Percentiles rank a stretch among this genome's conserved stretches.
These are phyloP conservation scores for Rhinopomastus cyanomelas DNA, from an alignment of 2,113 vertebrate species.

Conservation along the genomic window DNA sequence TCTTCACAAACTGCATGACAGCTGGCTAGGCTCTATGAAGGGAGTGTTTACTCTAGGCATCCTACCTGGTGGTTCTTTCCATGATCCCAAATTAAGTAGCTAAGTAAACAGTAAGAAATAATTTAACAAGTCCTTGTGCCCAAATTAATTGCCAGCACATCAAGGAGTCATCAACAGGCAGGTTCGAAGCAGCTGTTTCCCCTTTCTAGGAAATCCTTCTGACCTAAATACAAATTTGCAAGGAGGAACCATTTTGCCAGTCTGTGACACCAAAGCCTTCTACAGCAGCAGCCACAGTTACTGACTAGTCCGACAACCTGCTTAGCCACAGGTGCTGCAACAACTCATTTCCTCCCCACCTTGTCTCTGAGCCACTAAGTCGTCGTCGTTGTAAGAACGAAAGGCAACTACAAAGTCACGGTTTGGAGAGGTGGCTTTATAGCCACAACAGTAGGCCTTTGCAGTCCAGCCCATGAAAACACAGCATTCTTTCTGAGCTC, in stretches of 20 bases:
- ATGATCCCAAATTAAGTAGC: background rate
- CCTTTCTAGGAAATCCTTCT: background rate
- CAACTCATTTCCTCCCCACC: background rate
- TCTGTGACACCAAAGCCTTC: background rate
- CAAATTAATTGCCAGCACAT: background rate
- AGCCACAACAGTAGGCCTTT: background rate
- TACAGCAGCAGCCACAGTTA: background rate
- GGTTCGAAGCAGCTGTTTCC: background rate
- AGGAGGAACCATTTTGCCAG: background rate
- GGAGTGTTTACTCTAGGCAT: background rate
- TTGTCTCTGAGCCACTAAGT: background rate
- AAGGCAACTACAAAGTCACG: background rate
- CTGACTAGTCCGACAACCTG: background rate
- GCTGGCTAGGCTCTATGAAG: background rate
- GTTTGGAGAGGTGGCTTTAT: background rate
- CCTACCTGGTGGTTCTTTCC: background rate
- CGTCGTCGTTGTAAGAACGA: background rate
- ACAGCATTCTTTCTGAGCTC: background rate
- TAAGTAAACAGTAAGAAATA: background rate
- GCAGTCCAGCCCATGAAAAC: rapidly evolving
- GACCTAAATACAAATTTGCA: background rate
- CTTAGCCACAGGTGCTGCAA: background rate
- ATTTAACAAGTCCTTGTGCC: background rate
- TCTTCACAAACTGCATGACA: background rate
- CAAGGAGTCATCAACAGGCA: background rate